Evolutionary conservation across 2,888 invertebrate genomes (phyloP).

Genomic region (Ectropis crepuscularia): DNA sequence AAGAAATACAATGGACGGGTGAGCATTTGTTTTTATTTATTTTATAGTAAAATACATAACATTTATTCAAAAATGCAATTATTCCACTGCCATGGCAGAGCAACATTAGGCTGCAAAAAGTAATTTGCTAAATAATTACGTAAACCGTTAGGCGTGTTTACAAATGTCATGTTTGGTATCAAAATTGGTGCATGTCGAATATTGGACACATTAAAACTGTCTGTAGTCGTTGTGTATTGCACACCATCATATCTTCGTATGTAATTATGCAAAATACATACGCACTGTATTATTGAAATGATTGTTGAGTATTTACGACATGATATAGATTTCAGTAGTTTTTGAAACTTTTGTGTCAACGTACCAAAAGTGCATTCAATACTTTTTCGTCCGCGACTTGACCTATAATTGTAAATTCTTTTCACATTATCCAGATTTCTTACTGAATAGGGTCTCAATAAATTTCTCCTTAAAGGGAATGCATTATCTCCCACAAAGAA

Average conservation of each 20-base stretch:
- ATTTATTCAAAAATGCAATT: constrained; percentile 25
- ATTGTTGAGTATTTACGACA: constrained; percentile 23
- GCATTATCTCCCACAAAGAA: constrained; percentile 23
- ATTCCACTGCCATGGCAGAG: constrained; percentile 29
- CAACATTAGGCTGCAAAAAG: constrained; percentile 26
- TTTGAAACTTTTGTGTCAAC: constrained; percentile 35
- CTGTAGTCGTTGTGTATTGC: constrained; percentile 23
- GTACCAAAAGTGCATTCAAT: constrained; percentile 37
- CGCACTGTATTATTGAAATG: constrained; percentile 16
- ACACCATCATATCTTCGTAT: constrained; percentile 20
- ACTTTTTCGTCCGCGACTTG: constrained; percentile 26
- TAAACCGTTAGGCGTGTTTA: constrained; percentile 26
- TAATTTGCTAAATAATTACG: constrained; percentile 26
- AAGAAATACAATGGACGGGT: constrained; percentile 26
- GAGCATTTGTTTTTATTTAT: constrained; percentile 23
- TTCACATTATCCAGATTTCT: constrained; percentile 28
- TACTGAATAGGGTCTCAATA: constrained; percentile 30
- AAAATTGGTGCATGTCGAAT: constrained; percentile 26
- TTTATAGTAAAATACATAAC: constrained; percentile 17
- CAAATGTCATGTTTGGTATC: constrained; percentile 25
- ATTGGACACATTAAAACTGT: constrained; percentile 25
- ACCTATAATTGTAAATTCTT: constrained; percentile 36
- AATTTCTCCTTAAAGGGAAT: constrained; percentile 19
- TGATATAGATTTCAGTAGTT: constrained; percentile 13
- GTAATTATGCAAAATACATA: constrained; percentile 11